Conservation (phyloP, 2,888 invertebrate species). For the Campoletis raptor region DNA sequence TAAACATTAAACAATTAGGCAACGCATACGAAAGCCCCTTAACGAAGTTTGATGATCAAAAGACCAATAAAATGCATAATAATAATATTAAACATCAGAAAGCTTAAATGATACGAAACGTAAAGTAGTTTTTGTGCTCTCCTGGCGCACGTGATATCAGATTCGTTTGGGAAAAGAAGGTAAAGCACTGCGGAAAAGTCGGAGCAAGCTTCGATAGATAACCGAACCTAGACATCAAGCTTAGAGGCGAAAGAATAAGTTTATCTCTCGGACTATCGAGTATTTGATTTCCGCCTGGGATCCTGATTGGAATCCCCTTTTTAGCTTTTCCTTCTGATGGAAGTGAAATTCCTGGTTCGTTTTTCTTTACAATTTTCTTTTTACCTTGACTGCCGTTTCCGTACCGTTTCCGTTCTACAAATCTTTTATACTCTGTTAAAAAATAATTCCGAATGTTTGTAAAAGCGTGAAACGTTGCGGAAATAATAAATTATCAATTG, state of each 20-base stretch:
- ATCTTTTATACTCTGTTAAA: not conserved
- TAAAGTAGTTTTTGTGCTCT: conserved; percentile 44
- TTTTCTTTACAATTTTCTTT: conserved; percentile 26
- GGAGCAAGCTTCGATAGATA: conserved; percentile 36
- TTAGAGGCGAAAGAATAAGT: conserved; percentile 62
- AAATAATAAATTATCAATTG: not conserved
- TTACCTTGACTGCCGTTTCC: not conserved
- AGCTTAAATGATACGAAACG: not conserved
- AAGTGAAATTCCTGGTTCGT: conserved; percentile 22
- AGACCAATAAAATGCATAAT: not conserved
- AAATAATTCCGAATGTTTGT: not conserved
- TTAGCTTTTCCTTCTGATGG: conserved; percentile 14
- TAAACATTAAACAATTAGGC: not conserved
- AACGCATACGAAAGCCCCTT: not conserved
- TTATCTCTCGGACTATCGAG: conserved; percentile 61
- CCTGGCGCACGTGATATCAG: conserved; percentile 57
- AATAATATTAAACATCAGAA: not conserved
- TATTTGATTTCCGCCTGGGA: conserved; percentile 65
- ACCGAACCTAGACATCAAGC: conserved; percentile 14
- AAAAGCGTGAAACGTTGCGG: not conserved
- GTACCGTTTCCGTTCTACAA: not conserved
- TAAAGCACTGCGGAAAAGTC: conserved; percentile 23
- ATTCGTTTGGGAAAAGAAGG: conserved; percentile 50
- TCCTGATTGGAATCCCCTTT: conserved; percentile 59
- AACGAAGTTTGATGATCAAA: not conserved